Base-by-base conservation (phyloP, 2,797 vertebrate genomes). In the Heterohyrax brucei region DNA sequence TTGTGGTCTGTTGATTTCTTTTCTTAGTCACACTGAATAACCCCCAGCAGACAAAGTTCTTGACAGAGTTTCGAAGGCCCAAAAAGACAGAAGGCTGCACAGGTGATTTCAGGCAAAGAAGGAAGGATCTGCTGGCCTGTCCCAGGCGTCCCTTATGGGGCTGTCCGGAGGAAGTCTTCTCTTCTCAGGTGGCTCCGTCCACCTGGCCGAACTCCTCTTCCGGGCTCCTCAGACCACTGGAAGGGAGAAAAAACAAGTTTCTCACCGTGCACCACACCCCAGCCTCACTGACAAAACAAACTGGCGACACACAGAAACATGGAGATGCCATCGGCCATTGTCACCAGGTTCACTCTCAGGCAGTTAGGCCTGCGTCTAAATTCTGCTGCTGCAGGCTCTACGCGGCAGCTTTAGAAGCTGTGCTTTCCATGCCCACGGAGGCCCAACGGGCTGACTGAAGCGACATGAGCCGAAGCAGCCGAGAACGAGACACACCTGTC, bases 151-250 rank as follows among this genome's bases (percentile, higher is more conserved):
- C 22, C 0, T 24, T 28, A 44, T 2, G 16, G 33, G 21, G 68
- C 56, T 53, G 1, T 84, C 91, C 93, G 73, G 53, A 59, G 93
- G 95, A 93, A 92, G 46, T 53, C 80, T 86, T 93, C 66, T 70
- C 66, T 93, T 62, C 66, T 73, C 50, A 73, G 86, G 73, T 70
- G 77, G 82, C 68, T 12, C 7, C 33, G 93, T 93, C 87, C n/a
- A 24, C 91, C 62, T 59, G 75, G 92, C 86, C 50, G 61, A 75
- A 81, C 48, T 87, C 91, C 46, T 68, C 61, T 66, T 77, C 87
- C n/a, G 16, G 87, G 83, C 87, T 94, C 26, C n/a, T 99, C 98
- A 98, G 97, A 98, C 98, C 96, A 98, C 98, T 98, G 97, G 0
- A 73, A 94, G 95, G 95, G 86, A 94, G 24, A 70, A 97, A 89